Base-by-base conservation (phyloP, 2,113 vertebrate species). In the Heptranchias perlo region DNA sequence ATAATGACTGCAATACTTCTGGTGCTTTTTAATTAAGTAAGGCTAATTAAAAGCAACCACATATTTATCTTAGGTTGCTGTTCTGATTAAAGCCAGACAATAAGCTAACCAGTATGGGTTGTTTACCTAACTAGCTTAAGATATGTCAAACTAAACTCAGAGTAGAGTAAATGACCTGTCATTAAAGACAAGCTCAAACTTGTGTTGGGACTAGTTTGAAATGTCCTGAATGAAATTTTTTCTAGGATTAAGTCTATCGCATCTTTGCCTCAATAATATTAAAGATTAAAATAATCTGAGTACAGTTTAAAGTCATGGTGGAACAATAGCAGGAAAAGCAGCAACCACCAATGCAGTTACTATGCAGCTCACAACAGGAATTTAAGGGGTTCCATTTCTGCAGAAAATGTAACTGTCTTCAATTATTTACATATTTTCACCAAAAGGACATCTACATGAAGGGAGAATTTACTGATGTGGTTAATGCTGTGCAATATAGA, bases 11-110 rank as follows among this genome's bases (percentile, higher is more conserved):
- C 98, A 98, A 98, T 98, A 98, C 98, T 97, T 98, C 98, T 97
- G 98, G 98, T 98, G 98, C 39, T 97, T 98, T 99, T 98, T 98
- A 99, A 99, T 99, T 99, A 99, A 99, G 98, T 97, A 98, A 98
- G 98, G 98, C 98, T 99, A 99, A 99, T 99, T 99, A 99, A 98
- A 97, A 99, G 98, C 98, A 98, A 97, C 97, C 97, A 97, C 91
- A 96, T 98, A 97, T 98, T 97, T 96, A 95, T 95, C 64, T 67
- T 69, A 69, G 39, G 44, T 49, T 95, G 94, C 44, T 95, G 61
- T 49, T 69, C 62, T 47, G 39, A 69, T 67, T 49, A 95, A 95
- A 69, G 11, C 94, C 44, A 95, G 94, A 69, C 94, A 95, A 94
- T 95, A 67, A 65, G 39, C 39, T 65, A 94, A 94, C 92, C 23